Percentiles rank a stretch among this genome's conserved stretches.
phyloP scores from a whole-genome alignment of 2,888 invertebrate species.

The Biston stratarius region DNA sequence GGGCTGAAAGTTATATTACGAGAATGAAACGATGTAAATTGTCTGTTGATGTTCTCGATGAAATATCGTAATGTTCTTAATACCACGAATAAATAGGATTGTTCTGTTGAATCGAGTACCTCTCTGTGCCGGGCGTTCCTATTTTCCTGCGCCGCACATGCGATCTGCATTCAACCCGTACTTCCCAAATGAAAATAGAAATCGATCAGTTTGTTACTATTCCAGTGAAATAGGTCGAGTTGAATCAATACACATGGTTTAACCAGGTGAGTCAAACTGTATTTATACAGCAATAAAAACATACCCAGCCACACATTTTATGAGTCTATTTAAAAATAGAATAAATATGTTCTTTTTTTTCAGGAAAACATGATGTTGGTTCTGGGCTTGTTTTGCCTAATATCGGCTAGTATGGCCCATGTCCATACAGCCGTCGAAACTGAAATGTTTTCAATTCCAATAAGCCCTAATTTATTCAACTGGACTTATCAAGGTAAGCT shows the following conservation, averaged over 20 bases:
- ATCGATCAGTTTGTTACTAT: conserved; percentile 66
- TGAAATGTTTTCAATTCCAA: conserved; percentile 92
- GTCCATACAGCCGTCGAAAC: conserved; percentile 88
- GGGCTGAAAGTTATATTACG: too few relatives aligned
- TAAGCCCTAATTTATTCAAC: conserved; percentile 92
- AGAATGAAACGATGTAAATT: too few relatives aligned
- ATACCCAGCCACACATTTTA: neutral
- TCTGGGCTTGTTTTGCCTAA: conserved; percentile 49
- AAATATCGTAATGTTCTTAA: too few relatives aligned
- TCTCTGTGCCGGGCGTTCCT: conserved; percentile 68
- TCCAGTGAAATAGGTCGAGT: conserved; percentile 43
- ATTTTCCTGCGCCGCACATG: conserved; percentile 63
- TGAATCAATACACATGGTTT: conserved; percentile 39
- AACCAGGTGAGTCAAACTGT: conserved; percentile 34
- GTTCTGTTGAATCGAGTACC: conserved; percentile 42
- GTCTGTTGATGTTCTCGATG: too few relatives aligned
- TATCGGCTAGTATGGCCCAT: conserved; percentile 53
- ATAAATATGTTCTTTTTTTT: conserved; percentile 38
- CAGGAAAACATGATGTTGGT: conserved; percentile 49
- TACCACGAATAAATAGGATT: too few relatives aligned
- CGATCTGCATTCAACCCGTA: conserved; percentile 61
- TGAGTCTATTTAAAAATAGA: conserved; percentile 16
- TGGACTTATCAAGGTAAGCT: conserved; percentile 90
- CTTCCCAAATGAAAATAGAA: conserved; percentile 68
- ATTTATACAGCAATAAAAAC: neutral